Base-by-base conservation (phyloP, 2,113 vertebrate genomes). In the Entelurus aequoreus region DNA sequence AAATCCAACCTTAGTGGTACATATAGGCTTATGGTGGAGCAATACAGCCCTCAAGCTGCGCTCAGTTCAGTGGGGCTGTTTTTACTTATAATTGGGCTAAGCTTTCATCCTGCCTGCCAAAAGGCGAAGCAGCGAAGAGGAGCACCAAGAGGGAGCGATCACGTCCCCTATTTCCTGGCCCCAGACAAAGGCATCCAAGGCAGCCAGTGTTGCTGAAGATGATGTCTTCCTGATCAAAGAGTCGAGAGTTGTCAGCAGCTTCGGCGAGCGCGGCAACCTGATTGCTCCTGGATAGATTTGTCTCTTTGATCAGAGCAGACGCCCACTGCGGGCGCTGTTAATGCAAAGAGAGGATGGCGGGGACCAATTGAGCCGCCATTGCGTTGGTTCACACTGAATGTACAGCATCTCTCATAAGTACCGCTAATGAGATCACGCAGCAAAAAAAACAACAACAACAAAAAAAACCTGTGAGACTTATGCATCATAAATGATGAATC, bases 91-190 rank as follows among this genome's bases (percentile, higher is more conserved):
- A 94, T 87, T 91, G 90, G 89, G 68, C 70, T 84, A 87, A 57
- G 84, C 92, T 94, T 95, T 95, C 92, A 96, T 95, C 94, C 94
- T 85, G 80, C 65, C 89, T 91, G 91, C 91, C 92, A 92, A 90
- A 88, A 83, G 88, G 83, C 88, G 80, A 52, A 73, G 84, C 84
- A 77, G 86, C 60, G 78, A 16, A 70, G 88, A 92, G 87, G 88
- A 92, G 86, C 86, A 92, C 90, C 91, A 85, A 91, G 90, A 90
- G 83, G 85, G 90, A 91, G 86, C 89, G 89, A 89, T 92, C 92
- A 90, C 84, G 89, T 89, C 83, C 83, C 90, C 92, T 84, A 88
- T 93, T 95, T 95, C 93, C 90, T 79, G 90, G 84, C 88, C 91
- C 88, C 90, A 94, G 89, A 95, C 92, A 93, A 93, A 94, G 90